These are phyloP conservation scores for Aeoliscus strigatus DNA, from an alignment of 2,797 vertebrate genomes.

Conservation along the genomic window DNA sequence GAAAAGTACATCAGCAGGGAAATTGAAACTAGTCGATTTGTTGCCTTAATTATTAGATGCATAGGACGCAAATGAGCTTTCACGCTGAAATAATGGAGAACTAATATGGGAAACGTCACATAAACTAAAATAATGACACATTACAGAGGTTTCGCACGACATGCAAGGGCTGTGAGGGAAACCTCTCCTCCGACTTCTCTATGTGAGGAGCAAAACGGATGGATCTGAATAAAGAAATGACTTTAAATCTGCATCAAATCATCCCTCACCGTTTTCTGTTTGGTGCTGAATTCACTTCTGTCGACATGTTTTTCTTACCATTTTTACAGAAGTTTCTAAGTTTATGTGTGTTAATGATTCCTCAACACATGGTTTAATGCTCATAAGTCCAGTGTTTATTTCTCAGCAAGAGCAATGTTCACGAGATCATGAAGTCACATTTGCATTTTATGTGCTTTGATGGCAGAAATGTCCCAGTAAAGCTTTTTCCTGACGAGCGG, in stretches of 20 bases:
- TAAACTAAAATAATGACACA: conserved; percentile 26
- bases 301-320: too few relatives aligned
- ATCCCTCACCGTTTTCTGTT: too few relatives aligned
- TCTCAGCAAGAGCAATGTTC: conserved; percentile 16
- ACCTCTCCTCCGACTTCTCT: too few relatives aligned
- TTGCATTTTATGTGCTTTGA: conserved; percentile 7
- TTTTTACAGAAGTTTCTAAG: too few relatives aligned
- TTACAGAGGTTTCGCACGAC: conserved; percentile 3
- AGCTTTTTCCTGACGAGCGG: conserved; percentile 5
- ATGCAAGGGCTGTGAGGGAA: conserved; percentile 1
- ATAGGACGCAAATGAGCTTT: conserved; percentile 20
- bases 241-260: too few relatives aligned
- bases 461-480: not conserved
- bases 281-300: too few relatives aligned
- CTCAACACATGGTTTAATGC: conserved; percentile 25
- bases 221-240: too few relatives aligned
- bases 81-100: conserved; percentile 19
- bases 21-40: conserved; percentile 31
- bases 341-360: too few relatives aligned
- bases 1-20: conserved; percentile 22
- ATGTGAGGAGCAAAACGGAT: too few relatives aligned
- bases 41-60: conserved; percentile 18
- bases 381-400: conserved; percentile 14
- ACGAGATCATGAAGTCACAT: conserved; percentile 26
- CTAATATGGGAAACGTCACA: conserved; percentile 5